A percentile compares a stretch with the other conserved stretches of the same genome.
Evolutionary conservation across 2,888 invertebrate species (phyloP).

Genomic region (Trissolcus brochymenae): DNA sequence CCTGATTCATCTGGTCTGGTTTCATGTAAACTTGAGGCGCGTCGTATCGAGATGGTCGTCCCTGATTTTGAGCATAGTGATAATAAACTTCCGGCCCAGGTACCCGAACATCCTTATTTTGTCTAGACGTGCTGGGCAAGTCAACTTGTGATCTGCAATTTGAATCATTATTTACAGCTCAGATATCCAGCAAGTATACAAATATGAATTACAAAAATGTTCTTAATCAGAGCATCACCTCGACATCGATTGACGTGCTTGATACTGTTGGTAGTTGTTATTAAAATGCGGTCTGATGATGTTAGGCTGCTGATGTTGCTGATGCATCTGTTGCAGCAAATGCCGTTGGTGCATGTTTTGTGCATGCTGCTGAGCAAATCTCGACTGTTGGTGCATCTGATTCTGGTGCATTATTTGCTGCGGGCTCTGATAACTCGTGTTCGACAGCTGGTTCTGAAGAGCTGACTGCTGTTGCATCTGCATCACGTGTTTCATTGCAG

Average conservation of each 20-base stretch:
- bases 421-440: conserved; percentile 67
- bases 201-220: neutral
- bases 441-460: conserved; percentile 59
- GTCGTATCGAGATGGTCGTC: conserved; percentile 66
- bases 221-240: conserved; percentile 20
- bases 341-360: conserved; percentile 74
- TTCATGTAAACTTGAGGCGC: conserved; percentile 72
- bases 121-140: conserved; percentile 71
- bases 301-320: conserved; percentile 75
- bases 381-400: conserved; percentile 70
- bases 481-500: conserved; percentile 68
- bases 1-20: conserved; percentile 64
- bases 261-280: conserved; percentile 71
- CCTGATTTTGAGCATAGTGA: conserved; percentile 68
- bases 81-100: conserved; percentile 71
- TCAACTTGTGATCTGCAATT: conserved; percentile 69
- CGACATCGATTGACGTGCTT: conserved; percentile 69
- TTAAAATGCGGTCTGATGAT: conserved; percentile 75
- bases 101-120: conserved; percentile 67
- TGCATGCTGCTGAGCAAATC: conserved; percentile 72
- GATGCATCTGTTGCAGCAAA: conserved; percentile 75
- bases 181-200: neutral
- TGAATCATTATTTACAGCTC: too few relatives aligned
- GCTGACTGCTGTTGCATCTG: conserved; percentile 63
- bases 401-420: conserved; percentile 70